phyloP scores from a whole-genome alignment of 2,888 invertebrate genomes.

The Idaea straminata region DNA sequence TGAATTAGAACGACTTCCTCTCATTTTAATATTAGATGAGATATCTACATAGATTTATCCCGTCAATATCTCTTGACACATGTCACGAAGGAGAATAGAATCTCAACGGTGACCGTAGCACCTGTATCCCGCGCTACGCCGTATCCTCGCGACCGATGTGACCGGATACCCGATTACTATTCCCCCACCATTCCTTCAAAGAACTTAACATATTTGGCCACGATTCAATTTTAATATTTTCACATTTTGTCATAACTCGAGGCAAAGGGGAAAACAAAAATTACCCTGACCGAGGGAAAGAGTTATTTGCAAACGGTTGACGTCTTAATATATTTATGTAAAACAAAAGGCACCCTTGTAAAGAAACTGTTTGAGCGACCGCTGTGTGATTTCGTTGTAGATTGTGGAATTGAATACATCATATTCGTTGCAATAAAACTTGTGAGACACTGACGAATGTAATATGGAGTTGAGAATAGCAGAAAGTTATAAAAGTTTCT shows the following conservation, averaged over 20 bases:
- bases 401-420: conserved; percentile 59
- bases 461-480: conserved; percentile 55
- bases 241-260: conserved; percentile 72
- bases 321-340: conserved; percentile 73
- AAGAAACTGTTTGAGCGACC: conserved; percentile 68
- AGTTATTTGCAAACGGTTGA: conserved; percentile 76
- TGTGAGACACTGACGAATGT: conserved; percentile 74
- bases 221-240: conserved; percentile 76
- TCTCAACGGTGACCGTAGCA: conserved; percentile 53
- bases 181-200: conserved; percentile 57
- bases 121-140: conserved; percentile 49
- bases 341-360: conserved; percentile 61
- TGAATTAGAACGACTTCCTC: conserved; percentile 17
- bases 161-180: conserved; percentile 54
- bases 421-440: conserved; percentile 72
- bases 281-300: conserved; percentile 59
- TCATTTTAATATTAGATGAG: conserved; percentile 16
- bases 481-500: conserved; percentile 54
- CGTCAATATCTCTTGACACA: conserved; percentile 22
- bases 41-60: conserved; percentile 17
- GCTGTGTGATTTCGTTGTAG: conserved; percentile 56
- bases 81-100: conserved; percentile 33
- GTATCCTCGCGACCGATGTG: conserved; percentile 36
- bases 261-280: conserved; percentile 69
- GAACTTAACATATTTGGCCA: conserved; percentile 72